phyloP scores from a whole-genome alignment of 2,113 vertebrate genomes.

The Silurus glanis region DNA sequence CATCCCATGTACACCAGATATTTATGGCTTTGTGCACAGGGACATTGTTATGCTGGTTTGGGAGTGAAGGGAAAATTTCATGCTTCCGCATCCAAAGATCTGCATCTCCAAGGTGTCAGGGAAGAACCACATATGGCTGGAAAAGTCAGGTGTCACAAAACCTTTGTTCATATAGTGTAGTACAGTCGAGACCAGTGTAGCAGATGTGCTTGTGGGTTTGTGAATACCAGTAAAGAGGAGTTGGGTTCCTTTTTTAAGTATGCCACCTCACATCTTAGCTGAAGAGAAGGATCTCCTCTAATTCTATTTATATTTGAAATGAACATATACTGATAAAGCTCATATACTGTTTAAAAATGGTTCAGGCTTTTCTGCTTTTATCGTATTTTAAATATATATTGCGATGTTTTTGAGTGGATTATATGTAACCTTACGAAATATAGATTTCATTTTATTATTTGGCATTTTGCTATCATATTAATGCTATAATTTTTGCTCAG shows the following conservation, averaged over 20 bases:
- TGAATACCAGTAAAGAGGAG: conserved; percentile 39
- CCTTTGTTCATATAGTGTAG: background rate
- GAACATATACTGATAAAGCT: background rate
- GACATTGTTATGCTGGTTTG: no score
- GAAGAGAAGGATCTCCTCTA: conserved; percentile 27
- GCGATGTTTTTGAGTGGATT: background rate
- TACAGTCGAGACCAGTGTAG: conserved; percentile 14
- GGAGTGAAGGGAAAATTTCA: no score
- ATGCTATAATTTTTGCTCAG: background rate
- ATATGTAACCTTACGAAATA: background rate
- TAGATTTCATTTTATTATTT: background rate
- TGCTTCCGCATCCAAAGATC: no score
- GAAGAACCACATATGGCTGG: no score
- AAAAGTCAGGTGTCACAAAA: no score
- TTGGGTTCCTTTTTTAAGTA: conserved; percentile 19
- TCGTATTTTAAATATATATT: background rate
- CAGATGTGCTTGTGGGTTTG: background rate
- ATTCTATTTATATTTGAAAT: background rate
- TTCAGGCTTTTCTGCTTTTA: no score
- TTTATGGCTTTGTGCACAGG: no score
- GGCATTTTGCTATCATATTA: background rate
- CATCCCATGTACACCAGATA: no score
- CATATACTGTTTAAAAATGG: background rate
- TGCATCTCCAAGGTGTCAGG: no score
- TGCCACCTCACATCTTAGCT: conserved; percentile 18